phyloP scores from a whole-genome alignment of 2,888 invertebrate genomes.

The Sipunculus nudus region DNA sequence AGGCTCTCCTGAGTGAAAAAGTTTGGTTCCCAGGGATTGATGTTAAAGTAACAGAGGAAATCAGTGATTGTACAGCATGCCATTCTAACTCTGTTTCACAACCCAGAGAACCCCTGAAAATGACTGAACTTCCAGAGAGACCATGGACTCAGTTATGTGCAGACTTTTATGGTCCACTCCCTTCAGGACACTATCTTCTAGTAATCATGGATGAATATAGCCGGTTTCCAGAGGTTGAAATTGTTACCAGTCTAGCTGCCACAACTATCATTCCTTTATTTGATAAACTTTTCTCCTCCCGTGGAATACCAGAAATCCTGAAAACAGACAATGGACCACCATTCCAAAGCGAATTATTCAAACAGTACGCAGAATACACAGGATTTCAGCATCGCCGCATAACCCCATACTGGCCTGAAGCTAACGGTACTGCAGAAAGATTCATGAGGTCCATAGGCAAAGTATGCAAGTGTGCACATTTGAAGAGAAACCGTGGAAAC shows the following conservation, averaged over 20 bases:
- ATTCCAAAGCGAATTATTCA: slow-evolving; percentile 27
- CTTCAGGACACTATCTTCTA: slow-evolving; percentile 4
- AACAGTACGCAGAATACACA: slow-evolving; percentile 26
- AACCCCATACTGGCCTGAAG: slow-evolving; percentile 34
- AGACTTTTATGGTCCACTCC: slow-evolving; percentile 20
- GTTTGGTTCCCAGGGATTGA: slow-evolving; percentile 38
- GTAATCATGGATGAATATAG: not conserved
- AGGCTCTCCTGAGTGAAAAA: slow-evolving; percentile 36
- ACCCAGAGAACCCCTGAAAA: not conserved
- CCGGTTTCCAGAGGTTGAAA: slow-evolving; percentile 36
- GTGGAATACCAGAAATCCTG: slow-evolving; percentile 31
- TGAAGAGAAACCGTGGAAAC: slow-evolving; percentile 3
- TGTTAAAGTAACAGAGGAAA: slow-evolving; percentile 7
- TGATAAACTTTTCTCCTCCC: slow-evolving; percentile 28
- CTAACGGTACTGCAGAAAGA: slow-evolving; percentile 38
- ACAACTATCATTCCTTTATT: slow-evolving; percentile 19
- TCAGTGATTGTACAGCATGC: slow-evolving; percentile 20
- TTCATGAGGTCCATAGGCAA: slow-evolving; percentile 38
- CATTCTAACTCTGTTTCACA: slow-evolving; percentile 11
- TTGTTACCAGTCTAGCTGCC: slow-evolving; percentile 16
- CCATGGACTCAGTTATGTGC: slow-evolving; percentile 20
- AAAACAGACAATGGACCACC: slow-evolving; percentile 40
- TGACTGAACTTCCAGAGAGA: not conserved
- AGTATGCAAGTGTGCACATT: not conserved
- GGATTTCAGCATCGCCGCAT: slow-evolving; percentile 33